Base-by-base conservation (phyloP, 2,113 vertebrate species). In the Vanacampus margaritifer region DNA sequence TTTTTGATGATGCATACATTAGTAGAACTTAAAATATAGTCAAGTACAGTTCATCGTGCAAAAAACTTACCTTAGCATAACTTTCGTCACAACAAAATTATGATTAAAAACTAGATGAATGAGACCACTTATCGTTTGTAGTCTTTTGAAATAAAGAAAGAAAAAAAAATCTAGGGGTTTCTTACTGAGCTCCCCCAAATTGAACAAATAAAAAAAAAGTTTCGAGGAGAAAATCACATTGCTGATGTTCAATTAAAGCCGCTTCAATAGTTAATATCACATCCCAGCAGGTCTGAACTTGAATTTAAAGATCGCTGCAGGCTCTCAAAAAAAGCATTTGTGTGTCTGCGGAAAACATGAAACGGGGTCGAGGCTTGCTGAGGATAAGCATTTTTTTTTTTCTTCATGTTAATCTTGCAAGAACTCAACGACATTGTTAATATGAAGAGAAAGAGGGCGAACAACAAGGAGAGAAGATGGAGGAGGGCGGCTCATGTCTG, bases 261-360 rank as follows among this genome's bases (percentile, higher is more conserved):
- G 51, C 51, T 14, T 26, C 51, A 24, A 54, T 23, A 10, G 11
- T 26, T 54, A 26, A 26, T 54, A 23, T 61, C 36, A 61, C 39
- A 61, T 39, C 58, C 11, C 58, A 39, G 36, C 21, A 23, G 58
- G 35, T 71, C 43, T 36, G 14, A 21, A 26, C 24, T 74, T 1
- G 3, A 69, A 39, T 72, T 75, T 65, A 65, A 72, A 76, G 6
- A 43, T 6, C 3, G 51, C 39, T 51, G 45, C 53, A 56, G 62
- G 50, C 61, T 61, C 16, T 37, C 23, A 57, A 56, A 45, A 68
- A 60, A 58, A 5, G n/a, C 10, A 65, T 77, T 48, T 64, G 67
- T 71, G 72, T 71, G 73, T 37, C 45, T 37, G 41, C 17, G 53
- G 1, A 7, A 8, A 57, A 32, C 13, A 17, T 19, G 14, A 57